phyloP scores from a whole-genome alignment of 2,888 invertebrate genomes.

The Eupithecia pulchellata region DNA sequence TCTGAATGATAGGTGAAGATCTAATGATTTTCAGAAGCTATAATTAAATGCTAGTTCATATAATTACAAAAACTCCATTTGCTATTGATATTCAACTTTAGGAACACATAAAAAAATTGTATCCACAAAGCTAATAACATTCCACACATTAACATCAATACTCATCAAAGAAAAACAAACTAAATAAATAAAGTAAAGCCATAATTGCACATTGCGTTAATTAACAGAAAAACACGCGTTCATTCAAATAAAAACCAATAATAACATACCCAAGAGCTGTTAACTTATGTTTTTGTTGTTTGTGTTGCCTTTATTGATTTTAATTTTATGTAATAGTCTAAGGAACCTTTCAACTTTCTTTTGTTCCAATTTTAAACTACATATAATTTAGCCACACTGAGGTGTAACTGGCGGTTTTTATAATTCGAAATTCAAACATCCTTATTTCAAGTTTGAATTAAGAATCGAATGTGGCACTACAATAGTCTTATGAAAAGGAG shows the following conservation, averaged over 20 bases:
- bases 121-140: conserved; percentile 36
- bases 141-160: conserved; percentile 42
- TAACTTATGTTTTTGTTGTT: conserved; percentile 66
- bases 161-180: conserved; percentile 50
- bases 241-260: conserved; percentile 60
- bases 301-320: conserved; percentile 63
- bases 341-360: conserved; percentile 59
- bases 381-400: conserved; percentile 69
- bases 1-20: too few relatives aligned
- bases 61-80: not conserved
- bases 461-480: conserved; percentile 17
- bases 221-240: conserved; percentile 59
- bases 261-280: conserved; percentile 67
- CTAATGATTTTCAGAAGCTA: not conserved
- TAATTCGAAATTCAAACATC: conserved; percentile 29
- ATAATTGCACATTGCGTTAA: conserved; percentile 54
- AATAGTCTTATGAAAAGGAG: conserved; percentile 15
- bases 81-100: not conserved
- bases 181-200: conserved; percentile 41
- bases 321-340: conserved; percentile 45
- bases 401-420: conserved; percentile 28
- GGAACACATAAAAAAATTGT: too few relatives aligned
- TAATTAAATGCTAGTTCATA: not conserved
- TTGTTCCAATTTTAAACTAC: conserved; percentile 66
- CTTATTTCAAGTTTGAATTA: conserved; percentile 22